Base-by-base conservation (phyloP, 1,140 invertebrate genomes). In the Coelopa frigida region DNA sequence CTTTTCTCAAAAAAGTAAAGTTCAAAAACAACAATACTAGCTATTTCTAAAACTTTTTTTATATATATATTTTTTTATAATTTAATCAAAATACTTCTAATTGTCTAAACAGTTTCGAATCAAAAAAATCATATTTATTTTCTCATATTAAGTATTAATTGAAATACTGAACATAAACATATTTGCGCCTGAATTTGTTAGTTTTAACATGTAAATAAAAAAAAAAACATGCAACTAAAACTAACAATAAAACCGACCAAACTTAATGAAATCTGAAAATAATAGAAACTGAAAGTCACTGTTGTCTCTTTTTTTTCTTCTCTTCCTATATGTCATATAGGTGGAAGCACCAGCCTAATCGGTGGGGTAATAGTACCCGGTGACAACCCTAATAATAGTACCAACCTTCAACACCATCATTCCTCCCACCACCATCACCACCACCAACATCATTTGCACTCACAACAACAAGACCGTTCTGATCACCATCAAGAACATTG, bases 301-400 rank as follows among this genome's bases (percentile, higher is more conserved):
- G 65, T 69, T 69, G 66, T 69, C 66, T 69, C 65, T 68, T 68
- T 68, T 62, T 45, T 68, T 64, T 67, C 60, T 67, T 66, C 60
- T 66, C 60, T 68, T 67, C 66, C 64, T 58, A 61, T 65, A 69
- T 67, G 51, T 57, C 52, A 53, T 61, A 55, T 68, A 69, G 66
- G 66, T 69, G 62, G 62, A 61, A 67, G 63, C 58, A 67, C 63
- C 59, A 66, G 57, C 61, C 59, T 68, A 56, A 56, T 68, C 45
- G 55, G 64, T 53, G 64, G 64, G 58, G 64, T 68, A 51, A 68
- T 68, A 56, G 64, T 68, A 56, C 63, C 63, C 54, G 64, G 64
- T 58, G 59, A 55, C 58, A 50, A 44, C 46, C 27, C 37, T 31
- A 50, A 45, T 45, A 42, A 23, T 40, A 61, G 54, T 61, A 67